Base-by-base conservation (phyloP, 2,797 vertebrate species). In the Leucoraja ocellata region DNA sequence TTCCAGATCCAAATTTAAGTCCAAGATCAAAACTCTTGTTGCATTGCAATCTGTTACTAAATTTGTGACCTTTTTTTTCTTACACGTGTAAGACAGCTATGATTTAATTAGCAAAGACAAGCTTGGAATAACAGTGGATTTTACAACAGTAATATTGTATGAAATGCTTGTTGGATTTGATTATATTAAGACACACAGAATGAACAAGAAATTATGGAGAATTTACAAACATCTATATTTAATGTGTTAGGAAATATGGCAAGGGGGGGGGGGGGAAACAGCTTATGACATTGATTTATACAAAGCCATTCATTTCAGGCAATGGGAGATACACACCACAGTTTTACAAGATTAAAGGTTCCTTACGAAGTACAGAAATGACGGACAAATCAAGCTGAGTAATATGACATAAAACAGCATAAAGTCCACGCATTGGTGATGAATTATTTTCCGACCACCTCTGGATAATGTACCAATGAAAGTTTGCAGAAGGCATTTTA, bases 191-290 rank as follows among this genome's bases (percentile, higher is more conserved):
- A 94, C 94, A 94, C 93, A 93, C 94, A 95, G 95, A 96, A 95
- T 94, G 94, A 95, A 94, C 96, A 94, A 94, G 95, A 95, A 95
- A 96, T 95, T 96, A 96, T 96, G 95, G 94, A 95, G 96, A 96
- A 96, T 96, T 96, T 96, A 97, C 95, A 97, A 96, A 97, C 96
- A 97, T 96, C 96, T 97, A 97, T 97, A 97, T 97, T 97, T 97
- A 93, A 95, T 92, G 95, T 96, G 94, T 96, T 96, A 96, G 95
- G 96, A 97, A 96, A 95, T 94, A 95, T 94, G 95, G 93, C 95
- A 96, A 95, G 95, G 96, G 96, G 39, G 39, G 39, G 39, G 39
- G 0, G 32, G 32, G 32, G 32, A 32, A 96, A 97, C 93, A 94
- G 93, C 94, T 95, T 95, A 95, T 95, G 96, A 97, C 96, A 96